Base-by-base conservation (phyloP, 1,140 invertebrate species). In the Cheumatopsyche charites region DNA sequence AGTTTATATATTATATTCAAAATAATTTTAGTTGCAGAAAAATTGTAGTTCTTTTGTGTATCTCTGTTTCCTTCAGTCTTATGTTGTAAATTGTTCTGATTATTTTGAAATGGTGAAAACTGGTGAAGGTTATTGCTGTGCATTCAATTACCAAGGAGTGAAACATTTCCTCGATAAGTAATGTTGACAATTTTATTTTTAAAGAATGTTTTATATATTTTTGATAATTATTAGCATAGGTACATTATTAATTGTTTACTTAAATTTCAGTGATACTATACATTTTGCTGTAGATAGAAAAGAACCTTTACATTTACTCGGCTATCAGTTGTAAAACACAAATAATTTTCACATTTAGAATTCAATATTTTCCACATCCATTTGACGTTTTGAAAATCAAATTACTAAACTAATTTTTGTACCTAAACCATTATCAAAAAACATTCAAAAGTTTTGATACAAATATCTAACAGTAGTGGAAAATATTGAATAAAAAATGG, bases 121-220 rank as follows among this genome's bases (percentile, higher is more conserved):
- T 3, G 70, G 65, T 21, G 73, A 70, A 52, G 73, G 73, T 29
- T 75, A 70, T 41, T 75, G 73, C 47, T 75, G 73, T 42, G 49
- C 67, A 23, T 75, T 72, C 41, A 72, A 75, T 49, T 67, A 67
- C 15, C 23, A 36, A 67, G 70, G 70, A 67, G 65, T 15, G 11
- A 52, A 52, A 42, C 5, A 26, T 9, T 58, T 58, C 21, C 4
- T 4, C 9, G 55, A 58, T 58, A 25, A 58, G 55, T 58, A 58
- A 26, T 58, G 1, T 25, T 58, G 13, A 58, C 12, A 23, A 21
- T 12, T 58, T 58, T 36, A 4, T 36, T 36, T 36, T n/a, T n/a
- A n/a, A n/a, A n/a, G n/a, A n/a, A n/a, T n/a, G n/a, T n/a, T n/a
- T n/a, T n/a, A n/a, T n/a, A n/a, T n/a, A n/a, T n/a, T n/a, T n/a